phyloP scores from a whole-genome alignment of 2,888 invertebrate genomes.

The Lasioglossum pauxillum region DNA sequence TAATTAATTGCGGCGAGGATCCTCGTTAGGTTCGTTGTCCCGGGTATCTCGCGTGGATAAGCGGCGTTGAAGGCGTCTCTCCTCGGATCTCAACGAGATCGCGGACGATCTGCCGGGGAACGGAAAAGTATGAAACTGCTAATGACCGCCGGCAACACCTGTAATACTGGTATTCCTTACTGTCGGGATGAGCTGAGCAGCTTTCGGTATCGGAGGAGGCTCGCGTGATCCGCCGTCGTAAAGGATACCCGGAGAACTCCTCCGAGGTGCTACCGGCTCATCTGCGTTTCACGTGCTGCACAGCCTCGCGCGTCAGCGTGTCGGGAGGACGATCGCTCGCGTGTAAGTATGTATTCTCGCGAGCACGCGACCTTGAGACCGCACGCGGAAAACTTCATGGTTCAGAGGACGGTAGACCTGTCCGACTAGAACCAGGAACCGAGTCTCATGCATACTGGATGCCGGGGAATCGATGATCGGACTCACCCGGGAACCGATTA shows the following conservation, averaged over 20 bases:
- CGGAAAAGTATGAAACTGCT: constrained; percentile 53
- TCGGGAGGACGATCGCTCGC: constrained; percentile 62
- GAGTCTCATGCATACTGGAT: not conserved
- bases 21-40: not conserved
- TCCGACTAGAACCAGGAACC: not conserved
- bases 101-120: not conserved
- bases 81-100: constrained; percentile 13
- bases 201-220: constrained; percentile 63
- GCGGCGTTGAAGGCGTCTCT: not conserved
- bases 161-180: constrained; percentile 64
- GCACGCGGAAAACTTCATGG: constrained; percentile 50
- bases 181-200: constrained; percentile 51
- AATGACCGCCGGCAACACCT: constrained; percentile 67
- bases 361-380: constrained; percentile 54
- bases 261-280: constrained; percentile 63
- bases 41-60: not conserved
- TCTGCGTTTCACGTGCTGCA: constrained; percentile 61
- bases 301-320: constrained; percentile 28
- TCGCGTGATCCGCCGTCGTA: constrained; percentile 72
- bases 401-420: not conserved
- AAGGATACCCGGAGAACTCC: constrained; percentile 62
- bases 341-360: constrained; percentile 55
- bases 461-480: not conserved
- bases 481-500: not conserved
- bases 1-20: not conserved